Evolutionary conservation across 2,113 vertebrate species (phyloP).

Genomic region (Stegastes partitus): DNA sequence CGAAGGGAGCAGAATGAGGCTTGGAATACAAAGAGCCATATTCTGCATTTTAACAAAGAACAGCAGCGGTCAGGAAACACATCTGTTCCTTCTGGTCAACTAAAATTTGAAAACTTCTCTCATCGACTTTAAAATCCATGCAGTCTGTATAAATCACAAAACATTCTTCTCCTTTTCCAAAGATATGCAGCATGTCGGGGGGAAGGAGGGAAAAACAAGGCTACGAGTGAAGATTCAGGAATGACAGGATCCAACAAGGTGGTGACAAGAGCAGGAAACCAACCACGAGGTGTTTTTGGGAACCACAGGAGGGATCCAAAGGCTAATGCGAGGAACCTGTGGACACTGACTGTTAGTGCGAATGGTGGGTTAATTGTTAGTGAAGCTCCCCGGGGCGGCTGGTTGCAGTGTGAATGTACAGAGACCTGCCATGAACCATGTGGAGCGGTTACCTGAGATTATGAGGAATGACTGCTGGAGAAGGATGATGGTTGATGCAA

Average conservation of each 20-base stretch:
- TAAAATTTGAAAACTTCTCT: not conserved
- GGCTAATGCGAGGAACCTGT: slow-evolving; percentile 18
- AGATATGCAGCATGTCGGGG: slow-evolving; percentile 3
- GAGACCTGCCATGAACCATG: slow-evolving; percentile 25
- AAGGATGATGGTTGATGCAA: accelerated
- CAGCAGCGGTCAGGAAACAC: too few relatives aligned
- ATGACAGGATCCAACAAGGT: slow-evolving; percentile 31
- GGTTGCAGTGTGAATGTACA: not conserved
- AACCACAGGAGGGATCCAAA: not conserved
- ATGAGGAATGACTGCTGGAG: not conserved
- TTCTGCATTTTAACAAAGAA: too few relatives aligned
- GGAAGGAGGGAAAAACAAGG: slow-evolving; percentile 1
- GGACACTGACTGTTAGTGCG: slow-evolving; percentile 21
- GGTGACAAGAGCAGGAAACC: slow-evolving; percentile 23
- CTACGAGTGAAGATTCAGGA: slow-evolving; percentile 36
- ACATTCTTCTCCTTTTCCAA: not conserved
- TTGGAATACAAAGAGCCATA: too few relatives aligned
- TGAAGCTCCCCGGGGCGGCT: slow-evolving; percentile 22
- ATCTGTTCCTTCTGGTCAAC: too few relatives aligned
- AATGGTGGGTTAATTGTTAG: slow-evolving; percentile 47
- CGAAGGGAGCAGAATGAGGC: not conserved
- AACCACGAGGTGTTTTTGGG: not conserved
- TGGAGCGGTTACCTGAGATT: slow-evolving; percentile 12
- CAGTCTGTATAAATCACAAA: not conserved
- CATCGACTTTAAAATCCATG: not conserved